phyloP scores from a whole-genome alignment of 2,888 invertebrate species.

The Gryllus longicercus region DNA sequence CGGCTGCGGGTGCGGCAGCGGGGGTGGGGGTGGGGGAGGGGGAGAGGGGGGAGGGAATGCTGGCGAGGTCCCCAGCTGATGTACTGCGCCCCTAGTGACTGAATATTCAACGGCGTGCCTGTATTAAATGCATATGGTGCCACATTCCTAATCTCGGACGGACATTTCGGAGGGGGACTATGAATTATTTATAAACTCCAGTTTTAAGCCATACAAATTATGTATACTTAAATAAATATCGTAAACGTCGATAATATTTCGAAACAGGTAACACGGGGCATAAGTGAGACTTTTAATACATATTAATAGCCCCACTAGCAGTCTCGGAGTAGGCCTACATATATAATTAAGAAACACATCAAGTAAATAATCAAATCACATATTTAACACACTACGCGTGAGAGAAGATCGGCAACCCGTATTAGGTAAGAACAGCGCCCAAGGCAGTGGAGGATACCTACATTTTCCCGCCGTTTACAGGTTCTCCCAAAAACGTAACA shows the following conservation, averaged over 20 bases:
- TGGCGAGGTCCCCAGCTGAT: not conserved
- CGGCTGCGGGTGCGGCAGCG: no score
- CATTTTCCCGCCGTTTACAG: conserved; percentile 3
- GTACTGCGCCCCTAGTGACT: not conserved
- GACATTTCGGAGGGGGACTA: not conserved
- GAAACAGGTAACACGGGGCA: not conserved
- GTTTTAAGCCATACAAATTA: conserved; percentile 17
- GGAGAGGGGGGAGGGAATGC: no score
- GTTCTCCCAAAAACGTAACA: not conserved
- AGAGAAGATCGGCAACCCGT: not conserved
- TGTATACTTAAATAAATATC: conserved; percentile 17
- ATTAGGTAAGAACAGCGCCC: not conserved
- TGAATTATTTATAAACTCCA: not conserved
- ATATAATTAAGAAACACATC: conserved; percentile 17
- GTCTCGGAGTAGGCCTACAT: not conserved
- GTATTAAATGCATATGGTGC: conserved; percentile 17
- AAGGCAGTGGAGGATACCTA: not conserved
- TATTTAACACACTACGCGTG: conserved; percentile 7
- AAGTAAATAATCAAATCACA: conserved; percentile 17
- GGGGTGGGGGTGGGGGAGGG: no score
- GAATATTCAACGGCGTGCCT: not conserved
- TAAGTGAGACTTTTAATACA: conserved; percentile 17
- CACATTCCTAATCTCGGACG: not conserved
- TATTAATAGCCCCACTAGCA: conserved; percentile 17
- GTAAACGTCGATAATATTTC: not conserved